phyloP scores from a whole-genome alignment of 2,113 vertebrate genomes.

The Mystacornis crossleyi region DNA sequence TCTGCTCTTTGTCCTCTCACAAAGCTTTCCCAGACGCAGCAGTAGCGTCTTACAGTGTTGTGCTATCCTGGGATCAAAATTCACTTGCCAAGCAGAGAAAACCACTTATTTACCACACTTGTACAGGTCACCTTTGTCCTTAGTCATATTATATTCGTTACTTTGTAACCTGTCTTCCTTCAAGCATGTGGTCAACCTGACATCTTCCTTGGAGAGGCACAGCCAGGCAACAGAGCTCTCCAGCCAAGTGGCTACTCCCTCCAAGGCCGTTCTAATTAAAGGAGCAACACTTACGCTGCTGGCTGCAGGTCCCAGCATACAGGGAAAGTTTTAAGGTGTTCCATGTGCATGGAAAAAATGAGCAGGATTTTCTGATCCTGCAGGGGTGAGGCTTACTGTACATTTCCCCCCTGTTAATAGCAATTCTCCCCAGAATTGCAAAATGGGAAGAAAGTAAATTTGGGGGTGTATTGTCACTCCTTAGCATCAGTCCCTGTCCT shows the following conservation, averaged over 20 bases:
- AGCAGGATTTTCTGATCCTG: not conserved
- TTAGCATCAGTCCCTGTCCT: not conserved
- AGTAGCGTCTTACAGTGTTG: not conserved
- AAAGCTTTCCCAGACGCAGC: not conserved
- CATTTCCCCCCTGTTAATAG: not conserved
- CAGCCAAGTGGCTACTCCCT: not conserved
- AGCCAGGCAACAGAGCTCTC: not conserved
- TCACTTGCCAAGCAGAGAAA: constrained; percentile 40
- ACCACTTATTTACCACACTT: not conserved
- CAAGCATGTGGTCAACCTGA: not conserved
- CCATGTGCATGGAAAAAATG: fast-evolving
- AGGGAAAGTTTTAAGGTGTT: not conserved
- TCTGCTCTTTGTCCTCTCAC: not conserved
- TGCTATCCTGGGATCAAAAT: constrained; percentile 34
- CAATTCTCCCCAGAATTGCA: not conserved
- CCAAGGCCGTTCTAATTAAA: not conserved
- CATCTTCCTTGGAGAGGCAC: not conserved
- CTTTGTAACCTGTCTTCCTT: constrained; percentile 3
- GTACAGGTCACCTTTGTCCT: constrained; percentile 40
- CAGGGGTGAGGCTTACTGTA: not conserved
- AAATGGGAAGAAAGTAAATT: not conserved
- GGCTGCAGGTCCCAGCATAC: not conserved
- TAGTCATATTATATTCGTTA: not conserved
- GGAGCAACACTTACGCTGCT: not conserved
- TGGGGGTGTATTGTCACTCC: not conserved